phyloP scores from a whole-genome alignment of 2,888 invertebrate genomes.

The Rhaphigaster nebulosa region DNA sequence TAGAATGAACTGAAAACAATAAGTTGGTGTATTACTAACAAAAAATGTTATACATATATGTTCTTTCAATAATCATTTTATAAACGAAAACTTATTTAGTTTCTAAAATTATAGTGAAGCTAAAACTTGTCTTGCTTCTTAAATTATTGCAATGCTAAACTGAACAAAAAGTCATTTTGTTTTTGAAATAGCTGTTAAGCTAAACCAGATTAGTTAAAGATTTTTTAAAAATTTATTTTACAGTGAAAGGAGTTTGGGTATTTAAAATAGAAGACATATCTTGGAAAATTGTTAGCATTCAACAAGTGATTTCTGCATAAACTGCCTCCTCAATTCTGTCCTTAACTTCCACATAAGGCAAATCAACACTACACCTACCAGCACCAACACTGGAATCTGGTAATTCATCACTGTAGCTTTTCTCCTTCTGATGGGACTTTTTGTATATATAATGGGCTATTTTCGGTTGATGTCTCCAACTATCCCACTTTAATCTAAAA shows the following conservation, averaged over 20 bases:
- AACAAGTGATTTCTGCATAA: conserved; percentile 3
- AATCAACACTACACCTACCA: not conserved
- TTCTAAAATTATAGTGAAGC: not conserved
- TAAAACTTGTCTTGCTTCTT: not conserved
- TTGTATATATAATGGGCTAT: conserved; percentile 8
- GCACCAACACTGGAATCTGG: not conserved
- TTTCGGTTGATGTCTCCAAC: not conserved
- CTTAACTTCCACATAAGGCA: conserved; percentile 14
- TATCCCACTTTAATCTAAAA: conserved; percentile 6
- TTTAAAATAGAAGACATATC: no score
- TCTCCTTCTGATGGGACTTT: not conserved
- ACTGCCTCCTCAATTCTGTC: not conserved
- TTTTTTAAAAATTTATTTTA: no score
- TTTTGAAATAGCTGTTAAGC: not conserved
- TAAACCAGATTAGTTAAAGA: not conserved
- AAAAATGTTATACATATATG: not conserved
- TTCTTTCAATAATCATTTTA: not conserved
- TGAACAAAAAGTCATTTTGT: not conserved
- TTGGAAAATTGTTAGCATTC: not conserved
- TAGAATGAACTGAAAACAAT: not conserved
- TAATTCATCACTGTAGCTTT: not conserved
- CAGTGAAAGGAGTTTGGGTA: no score
- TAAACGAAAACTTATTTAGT: not conserved
- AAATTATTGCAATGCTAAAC: not conserved
- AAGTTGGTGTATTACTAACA: not conserved